Conservation (phyloP, 2,797 vertebrate species). For the Lagodon rhomboides region DNA sequence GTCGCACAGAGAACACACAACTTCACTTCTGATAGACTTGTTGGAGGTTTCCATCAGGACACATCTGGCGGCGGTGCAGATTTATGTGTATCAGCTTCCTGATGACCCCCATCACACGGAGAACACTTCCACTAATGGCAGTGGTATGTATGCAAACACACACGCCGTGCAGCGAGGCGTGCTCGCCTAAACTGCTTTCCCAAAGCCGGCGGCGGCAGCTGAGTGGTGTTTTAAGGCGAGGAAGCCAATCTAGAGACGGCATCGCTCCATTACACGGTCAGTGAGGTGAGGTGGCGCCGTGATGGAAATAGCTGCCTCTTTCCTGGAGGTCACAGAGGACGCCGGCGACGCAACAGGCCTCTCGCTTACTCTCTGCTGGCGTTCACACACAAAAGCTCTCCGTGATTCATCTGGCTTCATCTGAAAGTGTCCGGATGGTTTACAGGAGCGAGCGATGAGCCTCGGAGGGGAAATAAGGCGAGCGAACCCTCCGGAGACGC, state of each 20-base stretch:
- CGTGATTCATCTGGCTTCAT: constrained; percentile 64
- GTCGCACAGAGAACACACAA: not conserved
- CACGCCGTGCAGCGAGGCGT: constrained; percentile 14
- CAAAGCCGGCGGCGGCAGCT: constrained; percentile 40
- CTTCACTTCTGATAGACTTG: constrained; percentile 24
- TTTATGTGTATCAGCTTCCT: constrained; percentile 37
- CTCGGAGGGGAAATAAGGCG: constrained; percentile 22
- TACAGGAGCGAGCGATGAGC: constrained; percentile 28
- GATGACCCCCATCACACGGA: constrained; percentile 48
- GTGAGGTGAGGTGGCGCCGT: constrained; percentile 69
- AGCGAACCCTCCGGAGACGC: constrained; percentile 2
- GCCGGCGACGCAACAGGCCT: constrained; percentile 23
- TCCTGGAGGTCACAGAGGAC: constrained; percentile 75
- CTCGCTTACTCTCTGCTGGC: not conserved
- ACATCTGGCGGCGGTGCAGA: constrained; percentile 42
- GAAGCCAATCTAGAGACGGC: constrained; percentile 67
- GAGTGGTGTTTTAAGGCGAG: constrained; percentile 67
- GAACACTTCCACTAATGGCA: constrained; percentile 32
- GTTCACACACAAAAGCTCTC: constrained; percentile 13
- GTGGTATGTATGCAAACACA: constrained; percentile 62
- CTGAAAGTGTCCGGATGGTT: constrained; percentile 33
- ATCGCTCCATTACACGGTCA: constrained; percentile 78
- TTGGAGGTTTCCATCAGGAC: constrained; percentile 39
- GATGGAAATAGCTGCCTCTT: constrained; percentile 75
- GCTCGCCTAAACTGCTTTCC: constrained; percentile 50